Base-by-base conservation (phyloP, 2,888 invertebrate genomes). In the Sisyra terminalis region DNA sequence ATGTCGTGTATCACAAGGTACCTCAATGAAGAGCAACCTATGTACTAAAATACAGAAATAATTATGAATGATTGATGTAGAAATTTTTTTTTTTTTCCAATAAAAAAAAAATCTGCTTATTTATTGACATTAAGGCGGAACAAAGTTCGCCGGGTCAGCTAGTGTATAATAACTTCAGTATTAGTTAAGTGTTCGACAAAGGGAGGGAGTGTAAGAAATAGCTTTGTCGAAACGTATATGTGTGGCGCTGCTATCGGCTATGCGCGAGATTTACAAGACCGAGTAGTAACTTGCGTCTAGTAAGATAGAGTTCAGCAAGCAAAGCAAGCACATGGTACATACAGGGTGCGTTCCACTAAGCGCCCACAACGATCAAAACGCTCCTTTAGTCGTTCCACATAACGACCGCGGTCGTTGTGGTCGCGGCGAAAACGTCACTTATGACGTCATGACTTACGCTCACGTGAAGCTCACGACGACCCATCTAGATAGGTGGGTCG, bases 1-100 rank as follows among this genome's bases (percentile, higher is more conserved):
- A 48, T 47, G 41, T 48, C 39, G 47, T 47, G 16, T 43, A 47
- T 34, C 44, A 38, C 24, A 46, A 48, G 42, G 41, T 44, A 29
- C 42, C 39, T 42, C 13, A 45, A 7, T 40, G 39, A 39, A 39
- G 39, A 39, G 39, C 39, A 13, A 39, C 39, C 16, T 24, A 39
- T 39, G 31, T 11, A 16, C 15, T 15, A 16, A 40, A 40, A 34
- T 31, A 14, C 32, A 14, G 31, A n/a, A 40, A 32, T 32, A 40
- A 35, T 14, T 7, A 16, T 17, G 34, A 34, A 35, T 40, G 11
- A 37, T 39, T 1, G 13, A 35, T 11, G 14, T 35, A 35, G 11
- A 11, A 11, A 9, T 11, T 35, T 35, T 35, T 35, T 35, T 35
- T 11, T 35, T 11, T 13, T 35, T 11, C n/a, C 9, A 35, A 11